These are phyloP conservation scores for Habrosyne pyritoides DNA, from an alignment of 2,888 invertebrate species.

Conservation along the genomic window DNA sequence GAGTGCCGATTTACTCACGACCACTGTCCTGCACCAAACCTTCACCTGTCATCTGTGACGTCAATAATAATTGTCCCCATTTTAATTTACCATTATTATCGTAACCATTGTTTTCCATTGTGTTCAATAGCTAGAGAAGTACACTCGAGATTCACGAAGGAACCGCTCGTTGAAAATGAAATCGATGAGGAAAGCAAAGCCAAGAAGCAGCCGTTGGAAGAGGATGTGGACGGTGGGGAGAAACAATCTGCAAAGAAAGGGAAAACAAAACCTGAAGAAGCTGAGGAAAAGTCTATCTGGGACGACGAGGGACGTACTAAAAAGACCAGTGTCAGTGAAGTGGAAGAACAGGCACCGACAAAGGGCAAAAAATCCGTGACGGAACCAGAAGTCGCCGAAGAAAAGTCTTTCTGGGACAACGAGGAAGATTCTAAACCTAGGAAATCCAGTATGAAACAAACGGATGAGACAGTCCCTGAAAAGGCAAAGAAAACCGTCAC, in stretches of 20 bases:
- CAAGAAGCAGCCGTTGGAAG: conserved; percentile 50
- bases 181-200: conserved; percentile 67
- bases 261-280: conserved; percentile 56
- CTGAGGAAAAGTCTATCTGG: conserved; percentile 47
- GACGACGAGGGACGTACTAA: conserved; percentile 38
- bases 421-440: conserved; percentile 37
- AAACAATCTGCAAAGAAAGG: conserved; percentile 51
- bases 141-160: conserved; percentile 75
- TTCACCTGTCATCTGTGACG: conserved; percentile 61
- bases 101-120: conserved; percentile 57
- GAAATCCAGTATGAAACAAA: conserved; percentile 38
- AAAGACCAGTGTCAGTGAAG: conserved; percentile 38
- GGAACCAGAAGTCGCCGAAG: conserved; percentile 56
- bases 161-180: conserved; percentile 76
- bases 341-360: conserved; percentile 29
- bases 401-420: conserved; percentile 51
- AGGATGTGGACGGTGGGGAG: conserved; percentile 42
- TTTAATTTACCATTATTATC: conserved; percentile 46
- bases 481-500: conserved; percentile 55
- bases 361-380: conserved; percentile 55
- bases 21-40: conserved; percentile 40
- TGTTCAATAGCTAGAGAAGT: conserved; percentile 79
- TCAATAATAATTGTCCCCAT: conserved; percentile 52
- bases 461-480: conserved; percentile 30
- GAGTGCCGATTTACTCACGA: conserved; percentile 64